Evolutionary conservation across 2,113 vertebrate genomes (phyloP).

Genomic region (Poecilia latipinna): DNA sequence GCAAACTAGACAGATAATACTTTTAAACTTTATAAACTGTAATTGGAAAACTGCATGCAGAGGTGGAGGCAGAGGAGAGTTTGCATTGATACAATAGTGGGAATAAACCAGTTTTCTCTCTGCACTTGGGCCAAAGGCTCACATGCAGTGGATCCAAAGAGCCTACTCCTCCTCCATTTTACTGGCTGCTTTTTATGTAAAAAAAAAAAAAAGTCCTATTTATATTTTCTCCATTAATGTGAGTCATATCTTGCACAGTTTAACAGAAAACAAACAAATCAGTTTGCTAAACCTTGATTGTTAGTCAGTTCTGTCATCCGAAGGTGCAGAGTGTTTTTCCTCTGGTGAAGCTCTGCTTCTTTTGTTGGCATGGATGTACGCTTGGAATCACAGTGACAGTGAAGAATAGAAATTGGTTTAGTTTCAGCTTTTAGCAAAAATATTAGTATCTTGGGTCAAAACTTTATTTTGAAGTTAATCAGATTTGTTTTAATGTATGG

Average conservation of each 20-base stretch:
- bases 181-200: neutral
- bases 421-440: neutral
- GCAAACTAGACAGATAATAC: conserved; percentile 67
- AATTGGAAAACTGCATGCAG: conserved; percentile 66
- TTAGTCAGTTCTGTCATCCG: no score
- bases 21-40: conserved; percentile 67
- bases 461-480: no score
- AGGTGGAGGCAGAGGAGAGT: conserved; percentile 19
- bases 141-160: neutral
- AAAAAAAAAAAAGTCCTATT: neutral
- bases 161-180: neutral
- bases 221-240: no score
- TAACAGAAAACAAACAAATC: no score
- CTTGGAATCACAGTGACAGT: neutral
- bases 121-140: neutral
- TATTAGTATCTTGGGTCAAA: neutral
- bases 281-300: neutral
- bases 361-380: neutral
- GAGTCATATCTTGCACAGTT: no score
- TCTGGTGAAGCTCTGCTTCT: neutral
- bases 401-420: neutral
- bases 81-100: conserved; percentile 20
- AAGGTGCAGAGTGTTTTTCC: neutral
- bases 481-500: no score
- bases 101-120: conserved; percentile 1